phyloP scores from a whole-genome alignment of 2,113 vertebrate species.

The Crypturellus undulatus region DNA sequence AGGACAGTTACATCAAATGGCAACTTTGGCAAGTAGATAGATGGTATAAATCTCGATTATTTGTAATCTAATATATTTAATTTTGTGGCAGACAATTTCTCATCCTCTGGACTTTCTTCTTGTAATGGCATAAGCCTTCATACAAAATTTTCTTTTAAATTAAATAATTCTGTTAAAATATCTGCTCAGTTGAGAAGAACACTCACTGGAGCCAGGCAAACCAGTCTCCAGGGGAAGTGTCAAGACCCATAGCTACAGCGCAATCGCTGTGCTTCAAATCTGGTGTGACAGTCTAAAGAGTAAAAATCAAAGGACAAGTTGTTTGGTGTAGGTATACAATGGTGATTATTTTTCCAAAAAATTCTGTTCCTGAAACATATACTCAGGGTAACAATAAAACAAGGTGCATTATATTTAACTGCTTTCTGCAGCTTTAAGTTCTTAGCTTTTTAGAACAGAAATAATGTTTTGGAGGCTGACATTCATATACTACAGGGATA shows the following conservation, averaged over 20 bases:
- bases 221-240: not conserved
- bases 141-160: not conserved
- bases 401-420: not conserved
- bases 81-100: not conserved
- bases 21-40: not conserved
- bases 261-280: not conserved
- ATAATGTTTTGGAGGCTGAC: not conserved
- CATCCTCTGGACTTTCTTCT: not conserved
- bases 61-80: not conserved
- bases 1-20: not conserved
- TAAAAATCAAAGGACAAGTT: conserved; percentile 39
- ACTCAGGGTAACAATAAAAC: not conserved
- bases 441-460: not conserved
- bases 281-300: not conserved
- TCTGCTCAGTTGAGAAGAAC: not conserved
- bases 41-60: not conserved
- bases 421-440: not conserved
- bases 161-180: not conserved
- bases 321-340: not conserved
- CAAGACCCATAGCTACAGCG: not conserved
- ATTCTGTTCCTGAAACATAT: not conserved
- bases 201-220: not conserved
- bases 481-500: not conserved
- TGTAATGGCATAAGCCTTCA: not conserved
- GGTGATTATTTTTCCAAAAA: not conserved